phyloP scores from a whole-genome alignment of 2,113 vertebrate species.

The Osmerus mordax region DNA sequence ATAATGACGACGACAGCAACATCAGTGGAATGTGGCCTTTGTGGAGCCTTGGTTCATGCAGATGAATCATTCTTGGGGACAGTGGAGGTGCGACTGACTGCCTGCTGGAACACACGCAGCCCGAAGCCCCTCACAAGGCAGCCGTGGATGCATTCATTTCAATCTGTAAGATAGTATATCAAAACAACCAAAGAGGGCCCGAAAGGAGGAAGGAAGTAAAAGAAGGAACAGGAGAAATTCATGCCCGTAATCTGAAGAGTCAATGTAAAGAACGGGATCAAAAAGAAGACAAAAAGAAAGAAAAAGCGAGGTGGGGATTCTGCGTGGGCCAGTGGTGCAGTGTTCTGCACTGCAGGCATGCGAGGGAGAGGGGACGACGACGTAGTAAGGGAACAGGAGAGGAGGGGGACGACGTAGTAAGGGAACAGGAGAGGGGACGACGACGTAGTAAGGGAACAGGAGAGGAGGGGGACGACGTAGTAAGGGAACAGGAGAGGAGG shows the following conservation, averaged over 20 bases:
- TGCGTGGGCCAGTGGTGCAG: conserved; percentile 34
- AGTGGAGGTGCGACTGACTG: conserved; percentile 37
- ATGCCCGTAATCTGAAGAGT: conserved; percentile 47
- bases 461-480: conserved; percentile 12
- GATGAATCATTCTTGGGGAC: conserved; percentile 45
- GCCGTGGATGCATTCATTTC: conserved; percentile 50
- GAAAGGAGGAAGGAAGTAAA: conserved; percentile 27
- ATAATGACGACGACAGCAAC: not conserved
- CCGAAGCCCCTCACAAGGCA: conserved; percentile 52
- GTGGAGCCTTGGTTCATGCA: conserved; percentile 58
- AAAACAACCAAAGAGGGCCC: conserved; percentile 14
- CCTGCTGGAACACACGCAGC: conserved; percentile 53
- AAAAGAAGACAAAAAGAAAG: no score
- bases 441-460: not conserved
- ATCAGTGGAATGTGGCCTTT: conserved; percentile 42
- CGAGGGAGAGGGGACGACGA: conserved; percentile 1
- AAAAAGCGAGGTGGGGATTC: not conserved
- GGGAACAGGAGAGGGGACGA: no score
- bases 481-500: conserved; percentile 16
- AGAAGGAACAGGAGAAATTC: conserved; percentile 17
- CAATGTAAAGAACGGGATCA: conserved; percentile 6
- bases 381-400: not conserved
- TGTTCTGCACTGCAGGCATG: conserved; percentile 57
- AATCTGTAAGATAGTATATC: conserved; percentile 32
- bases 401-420: conserved; percentile 39